Conservation (phyloP, 2,888 invertebrate species). For the Trichogramma dendrolimi region DNA sequence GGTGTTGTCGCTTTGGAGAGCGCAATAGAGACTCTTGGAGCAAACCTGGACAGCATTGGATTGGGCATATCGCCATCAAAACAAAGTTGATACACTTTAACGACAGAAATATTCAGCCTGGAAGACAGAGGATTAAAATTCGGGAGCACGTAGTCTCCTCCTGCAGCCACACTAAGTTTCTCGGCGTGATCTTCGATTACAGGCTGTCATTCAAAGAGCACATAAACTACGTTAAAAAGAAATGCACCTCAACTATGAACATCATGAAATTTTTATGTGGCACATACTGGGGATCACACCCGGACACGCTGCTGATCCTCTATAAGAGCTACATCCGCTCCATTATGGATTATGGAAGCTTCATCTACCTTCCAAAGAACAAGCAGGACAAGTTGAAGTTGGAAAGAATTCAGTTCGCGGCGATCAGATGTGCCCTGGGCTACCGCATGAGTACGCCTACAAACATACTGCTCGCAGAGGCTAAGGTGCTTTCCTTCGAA, state of each 20-base stretch:
- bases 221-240: not conserved
- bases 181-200: too few relatives aligned
- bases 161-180: not conserved
- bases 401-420: constrained; percentile 21
- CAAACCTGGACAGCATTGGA: too few relatives aligned
- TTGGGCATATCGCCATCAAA: not conserved
- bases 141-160: constrained; percentile 6
- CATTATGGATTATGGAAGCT: constrained; percentile 20
- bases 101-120: constrained; percentile 8
- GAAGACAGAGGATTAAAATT: not conserved
- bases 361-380: constrained; percentile 19
- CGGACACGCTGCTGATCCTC: constrained; percentile 18
- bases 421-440: constrained; percentile 23
- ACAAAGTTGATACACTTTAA: constrained; percentile 5
- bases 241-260: constrained; percentile 6
- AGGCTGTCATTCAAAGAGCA: too few relatives aligned
- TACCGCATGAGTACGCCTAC: constrained; percentile 16
- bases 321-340: constrained; percentile 27
- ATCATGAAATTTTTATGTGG: constrained; percentile 14
- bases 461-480: constrained; percentile 21
- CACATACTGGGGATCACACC: constrained; percentile 17
- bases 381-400: constrained; percentile 4
- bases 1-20: not conserved
- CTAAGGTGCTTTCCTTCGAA: constrained; percentile 12
- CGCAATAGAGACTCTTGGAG: too few relatives aligned